Conservation (phyloP, 2,113 vertebrate species). For the Leucosticte australis region DNA sequence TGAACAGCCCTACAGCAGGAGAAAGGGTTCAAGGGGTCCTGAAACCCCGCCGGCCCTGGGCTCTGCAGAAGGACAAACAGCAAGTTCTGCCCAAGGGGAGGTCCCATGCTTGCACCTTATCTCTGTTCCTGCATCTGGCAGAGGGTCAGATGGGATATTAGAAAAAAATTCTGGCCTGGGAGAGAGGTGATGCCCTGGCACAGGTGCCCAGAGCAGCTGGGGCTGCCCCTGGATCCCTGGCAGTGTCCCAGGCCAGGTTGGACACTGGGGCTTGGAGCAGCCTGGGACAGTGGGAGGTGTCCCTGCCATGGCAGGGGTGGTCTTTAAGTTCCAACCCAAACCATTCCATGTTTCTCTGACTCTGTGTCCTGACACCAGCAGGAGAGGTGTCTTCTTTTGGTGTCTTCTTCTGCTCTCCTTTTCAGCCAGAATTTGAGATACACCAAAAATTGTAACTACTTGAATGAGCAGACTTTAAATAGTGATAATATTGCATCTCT, state of each 20-base stretch:
- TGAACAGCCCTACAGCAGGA: neutral
- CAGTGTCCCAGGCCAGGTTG: accelerated
- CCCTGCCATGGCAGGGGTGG: neutral
- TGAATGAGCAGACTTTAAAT: neutral
- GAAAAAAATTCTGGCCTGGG: accelerated
- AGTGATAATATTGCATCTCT: neutral
- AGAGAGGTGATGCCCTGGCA: neutral
- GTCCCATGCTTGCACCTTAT: accelerated
- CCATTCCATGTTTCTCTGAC: neutral
- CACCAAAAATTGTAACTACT: neutral
- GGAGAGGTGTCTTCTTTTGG: neutral
- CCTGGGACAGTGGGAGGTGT: neutral
- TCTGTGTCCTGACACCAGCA: neutral
- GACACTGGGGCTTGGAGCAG: neutral
- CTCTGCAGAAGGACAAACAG: neutral
- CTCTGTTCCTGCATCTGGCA: neutral
- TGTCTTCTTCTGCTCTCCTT: neutral
- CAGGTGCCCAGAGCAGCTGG: neutral
- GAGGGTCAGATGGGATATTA: neutral
- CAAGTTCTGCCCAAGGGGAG: neutral
- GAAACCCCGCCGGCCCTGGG: accelerated
- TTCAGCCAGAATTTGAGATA: neutral
- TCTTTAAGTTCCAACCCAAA: neutral
- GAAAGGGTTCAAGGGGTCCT: neutral
- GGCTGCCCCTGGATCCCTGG: neutral